Evolutionary conservation across 2,113 vertebrate species (phyloP).

Genomic region (Actenoides lindsayi): DNA sequence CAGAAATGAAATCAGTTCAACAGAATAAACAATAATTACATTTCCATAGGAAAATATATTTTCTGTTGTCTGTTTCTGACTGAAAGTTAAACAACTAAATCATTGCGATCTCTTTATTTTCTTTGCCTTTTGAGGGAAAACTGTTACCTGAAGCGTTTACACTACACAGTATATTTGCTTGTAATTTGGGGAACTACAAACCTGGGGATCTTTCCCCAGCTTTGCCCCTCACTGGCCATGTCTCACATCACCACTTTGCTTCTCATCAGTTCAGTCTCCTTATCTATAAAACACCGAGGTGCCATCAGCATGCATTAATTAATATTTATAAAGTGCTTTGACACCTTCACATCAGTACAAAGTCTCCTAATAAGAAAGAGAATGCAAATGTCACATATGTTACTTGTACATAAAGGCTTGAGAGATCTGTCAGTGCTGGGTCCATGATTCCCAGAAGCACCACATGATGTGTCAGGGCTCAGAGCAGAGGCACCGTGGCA

Average conservation of each 20-base stretch:
- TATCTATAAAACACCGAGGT: background rate
- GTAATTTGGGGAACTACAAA: background rate
- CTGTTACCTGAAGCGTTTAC: background rate
- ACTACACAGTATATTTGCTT: background rate
- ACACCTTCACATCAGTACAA: background rate
- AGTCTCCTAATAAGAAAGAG: background rate
- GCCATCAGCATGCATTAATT: background rate
- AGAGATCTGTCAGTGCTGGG: background rate
- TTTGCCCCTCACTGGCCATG: background rate
- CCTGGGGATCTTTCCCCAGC: background rate
- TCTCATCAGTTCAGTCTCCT: background rate
- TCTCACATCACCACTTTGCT: background rate
- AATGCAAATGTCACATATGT: background rate
- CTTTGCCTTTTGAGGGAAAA: slow-evolving; percentile 12
- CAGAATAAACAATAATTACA: slow-evolving; percentile 48
- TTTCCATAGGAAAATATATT: slow-evolving; percentile 25
- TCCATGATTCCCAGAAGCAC: background rate
- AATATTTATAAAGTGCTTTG: background rate
- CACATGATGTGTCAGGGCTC: background rate
- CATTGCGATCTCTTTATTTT: background rate
- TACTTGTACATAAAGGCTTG: background rate
- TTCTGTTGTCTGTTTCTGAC: slow-evolving; percentile 19
- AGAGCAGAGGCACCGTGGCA: background rate
- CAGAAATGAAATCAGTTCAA: slow-evolving; percentile 38
- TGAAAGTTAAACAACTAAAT: slow-evolving; percentile 35